Conservation (phyloP, 2,797 vertebrate species). For the Coluber constrictor region DNA sequence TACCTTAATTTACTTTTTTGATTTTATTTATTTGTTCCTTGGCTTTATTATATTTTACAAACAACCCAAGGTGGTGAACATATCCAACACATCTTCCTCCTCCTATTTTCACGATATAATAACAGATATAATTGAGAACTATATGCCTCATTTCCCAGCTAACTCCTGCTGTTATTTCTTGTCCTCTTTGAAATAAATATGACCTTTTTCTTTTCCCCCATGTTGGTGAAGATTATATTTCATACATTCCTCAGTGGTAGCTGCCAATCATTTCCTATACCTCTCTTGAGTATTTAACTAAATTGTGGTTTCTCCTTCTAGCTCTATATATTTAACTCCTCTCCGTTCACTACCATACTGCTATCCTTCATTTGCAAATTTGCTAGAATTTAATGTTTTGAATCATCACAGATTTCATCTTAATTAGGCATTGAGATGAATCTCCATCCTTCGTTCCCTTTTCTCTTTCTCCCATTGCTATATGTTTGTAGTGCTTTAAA, state of each 20-base stretch:
- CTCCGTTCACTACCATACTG: not conserved
- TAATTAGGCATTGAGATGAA: not conserved
- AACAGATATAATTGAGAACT: not conserved
- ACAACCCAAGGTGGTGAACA: not conserved
- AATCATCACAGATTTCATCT: not conserved
- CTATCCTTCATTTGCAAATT: not conserved
- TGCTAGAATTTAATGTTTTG: not conserved
- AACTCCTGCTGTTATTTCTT: not conserved
- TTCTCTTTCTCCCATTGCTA: not conserved
- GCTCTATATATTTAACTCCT: not conserved
- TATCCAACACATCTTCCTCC: not conserved
- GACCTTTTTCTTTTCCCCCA: not conserved
- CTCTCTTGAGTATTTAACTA: not conserved
- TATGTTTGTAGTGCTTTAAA: not conserved
- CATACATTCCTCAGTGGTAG: not conserved
- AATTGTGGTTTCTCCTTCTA: not conserved
- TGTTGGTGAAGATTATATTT: not conserved
- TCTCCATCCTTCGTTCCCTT: not conserved
- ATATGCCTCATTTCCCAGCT: not conserved
- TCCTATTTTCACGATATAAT: not conserved
- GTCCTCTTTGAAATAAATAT: not conserved
- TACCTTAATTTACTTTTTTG: not conserved
- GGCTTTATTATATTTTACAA: not conserved
- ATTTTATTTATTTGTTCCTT: not conserved
- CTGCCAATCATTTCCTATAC: not conserved